Evolutionary conservation across 2,888 invertebrate species (phyloP), one percentile per base, ranked within the genome.

Genomic region (Stomorhina lunata): DNA sequence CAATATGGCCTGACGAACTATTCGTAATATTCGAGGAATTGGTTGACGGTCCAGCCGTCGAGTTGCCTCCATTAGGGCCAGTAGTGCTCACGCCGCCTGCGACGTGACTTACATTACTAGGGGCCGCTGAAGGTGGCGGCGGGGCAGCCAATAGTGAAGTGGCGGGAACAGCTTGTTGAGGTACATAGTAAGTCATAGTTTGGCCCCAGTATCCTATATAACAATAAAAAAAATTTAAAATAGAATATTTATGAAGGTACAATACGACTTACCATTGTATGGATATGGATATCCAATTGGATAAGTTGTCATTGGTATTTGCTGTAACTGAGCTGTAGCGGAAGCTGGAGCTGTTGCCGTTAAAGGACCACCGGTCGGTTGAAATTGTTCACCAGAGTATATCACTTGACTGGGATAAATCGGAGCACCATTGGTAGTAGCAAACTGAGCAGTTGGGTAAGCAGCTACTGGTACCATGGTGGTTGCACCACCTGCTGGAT

Each of bases 111-210:
- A 84, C 84, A 57, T 86, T 73, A 63, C 81, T 71, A 7, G 86
- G 80, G 17, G 77, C 84, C 53, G 84, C 61, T 32, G 85, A 77
- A 9, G 84, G 81, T 37, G 85, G 85, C 66, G 85, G 83, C 61
- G 87, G 85, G 63, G 88, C 79, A 61, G 88, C 85, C 68, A 87
- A 85, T 69, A 89, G 87, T 69, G 90, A 86, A 55, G 90, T 85
- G 32, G 89, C 87, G 57, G 90, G 85, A 59, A 90, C 88, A 73
- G 88, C 86, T 85, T 89, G 90, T 85, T 89, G 91, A 84, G 90
- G 90, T 86, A 91, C 88, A 85, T 91, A 91, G 86, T 91, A 91
- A 66, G 91, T 90, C 90, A 91, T 91, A 66, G 91, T 86, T 86
- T 89, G 90, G 76, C 89, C 88, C 90, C 90, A 90, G 85, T 89